Evolutionary conservation across 2,797 vertebrate genomes (phyloP), one percentile per base, ranked within the genome.

Genomic region (Clarias platycephalus): DNA sequence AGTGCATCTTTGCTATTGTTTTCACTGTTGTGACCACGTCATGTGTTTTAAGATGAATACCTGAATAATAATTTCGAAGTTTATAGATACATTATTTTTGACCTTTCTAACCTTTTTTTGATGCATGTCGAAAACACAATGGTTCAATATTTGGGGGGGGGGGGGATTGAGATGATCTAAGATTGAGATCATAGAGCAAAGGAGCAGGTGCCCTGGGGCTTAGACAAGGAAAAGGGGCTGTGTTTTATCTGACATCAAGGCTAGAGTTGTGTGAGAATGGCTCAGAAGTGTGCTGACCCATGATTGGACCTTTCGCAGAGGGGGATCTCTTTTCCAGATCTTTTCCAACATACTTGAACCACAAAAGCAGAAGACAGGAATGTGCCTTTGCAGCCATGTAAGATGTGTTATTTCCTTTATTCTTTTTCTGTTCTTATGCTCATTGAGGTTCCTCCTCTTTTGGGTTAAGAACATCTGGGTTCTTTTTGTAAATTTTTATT

Each of bases 231-330:
- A 86, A 84, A 71, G 71, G 68, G 60, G 66, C 40, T 63, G 64
- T 86, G 74, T 89, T 87, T 87, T 82, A 86, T 90, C 84, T 83
- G 83, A 86, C 83, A 85, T 87, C 77, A 81, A 83, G 83, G 84
- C 83, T 53, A 53, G 66, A 78, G 76, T 79, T 71, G 55, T 83
- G 81, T 84, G 83, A 84, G 84, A 82, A 76, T 49, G 31, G 86
- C 86, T 88, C 77, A 81, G 77, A 28, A 44, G 82, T 77, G 81
- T 74, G 80, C 66, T 83, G 88, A 91, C 90, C 90, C 86, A 72
- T 87, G 81, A 84, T 82, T 84, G 85, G 85, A 84, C 84, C 83
- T 74, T 80, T 70, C 68, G 13, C 66, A 62, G 57, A 75, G 63
- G 83, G 82, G 72, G 83, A 76, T 68, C 79, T 62, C 76, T 85